Evolutionary conservation across 2,797 vertebrate genomes (phyloP).

Genomic region (Trichosurus vulpecula): DNA sequence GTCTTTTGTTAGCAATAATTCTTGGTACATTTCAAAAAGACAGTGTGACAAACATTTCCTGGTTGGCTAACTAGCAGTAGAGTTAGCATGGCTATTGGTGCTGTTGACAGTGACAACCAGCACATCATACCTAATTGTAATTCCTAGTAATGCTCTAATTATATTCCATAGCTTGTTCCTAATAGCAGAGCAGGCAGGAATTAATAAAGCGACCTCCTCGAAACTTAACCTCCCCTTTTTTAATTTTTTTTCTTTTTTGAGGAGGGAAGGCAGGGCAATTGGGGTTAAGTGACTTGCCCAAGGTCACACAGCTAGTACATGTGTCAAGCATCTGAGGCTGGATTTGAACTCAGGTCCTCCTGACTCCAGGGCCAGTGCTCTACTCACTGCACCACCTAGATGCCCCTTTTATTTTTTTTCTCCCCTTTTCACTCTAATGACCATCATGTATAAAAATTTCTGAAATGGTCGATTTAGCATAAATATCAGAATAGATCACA

Average conservation of each 20-base stretch:
- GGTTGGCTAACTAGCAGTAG: background rate
- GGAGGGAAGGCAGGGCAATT: too few species aligned
- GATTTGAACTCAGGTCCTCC: too few species aligned
- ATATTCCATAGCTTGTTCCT: conserved; percentile 63
- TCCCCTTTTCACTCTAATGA: conserved; percentile 67
- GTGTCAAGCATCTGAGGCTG: too few species aligned
- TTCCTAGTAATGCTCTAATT: conserved; percentile 68
- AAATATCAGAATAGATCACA: conserved; percentile 58
- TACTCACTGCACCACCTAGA: too few species aligned
- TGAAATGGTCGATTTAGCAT: conserved; percentile 61
- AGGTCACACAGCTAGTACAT: too few species aligned
- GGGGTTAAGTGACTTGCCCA: too few species aligned
- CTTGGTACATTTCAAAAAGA: conserved; percentile 17
- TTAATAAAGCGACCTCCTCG: conserved; percentile 65
- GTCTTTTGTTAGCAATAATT: background rate
- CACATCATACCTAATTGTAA: conserved; percentile 57
- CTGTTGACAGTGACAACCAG: conserved; percentile 25
- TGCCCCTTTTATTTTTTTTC: too few species aligned
- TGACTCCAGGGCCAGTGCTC: too few species aligned
- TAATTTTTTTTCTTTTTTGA: too few species aligned
- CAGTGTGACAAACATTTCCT: conserved; percentile 19
- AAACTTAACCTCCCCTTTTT: conserved; percentile 62
- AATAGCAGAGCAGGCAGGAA: conserved; percentile 39
- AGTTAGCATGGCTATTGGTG: background rate
- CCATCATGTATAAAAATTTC: conserved; percentile 55